Conservation (phyloP, 2,888 invertebrate species). For the Pseudococcus viburni region DNA sequence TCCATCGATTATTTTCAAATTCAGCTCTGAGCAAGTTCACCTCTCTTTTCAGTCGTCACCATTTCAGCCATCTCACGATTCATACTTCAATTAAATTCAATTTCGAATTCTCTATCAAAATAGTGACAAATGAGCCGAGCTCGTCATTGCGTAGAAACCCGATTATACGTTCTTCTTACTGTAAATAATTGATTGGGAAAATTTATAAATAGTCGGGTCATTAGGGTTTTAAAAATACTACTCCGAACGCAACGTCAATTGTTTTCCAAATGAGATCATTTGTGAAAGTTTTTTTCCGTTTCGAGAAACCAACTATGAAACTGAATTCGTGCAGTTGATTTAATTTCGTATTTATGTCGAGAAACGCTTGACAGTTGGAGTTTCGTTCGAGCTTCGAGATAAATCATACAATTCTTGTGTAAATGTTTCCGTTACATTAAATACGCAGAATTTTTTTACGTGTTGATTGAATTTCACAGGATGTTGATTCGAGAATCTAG, state of each 20-base stretch:
- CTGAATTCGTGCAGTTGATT: not conserved
- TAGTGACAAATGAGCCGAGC: not conserved
- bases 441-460: not conserved
- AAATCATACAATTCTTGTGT: conserved; percentile 1
- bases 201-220: conserved; percentile 26
- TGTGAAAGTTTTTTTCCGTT: conserved; percentile 31
- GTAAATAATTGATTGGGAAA: not conserved
- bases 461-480: not conserved
- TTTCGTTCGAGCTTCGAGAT: not conserved
- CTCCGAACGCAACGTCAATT: not conserved
- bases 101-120: not conserved
- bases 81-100: not conserved
- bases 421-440: not conserved
- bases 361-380: not conserved
- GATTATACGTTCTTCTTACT: not conserved
- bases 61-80: not conserved
- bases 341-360: not conserved
- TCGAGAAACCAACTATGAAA: not conserved
- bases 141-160: not conserved
- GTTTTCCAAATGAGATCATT: conserved; percentile 21
- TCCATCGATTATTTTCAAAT: no score
- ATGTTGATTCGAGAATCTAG: not conserved
- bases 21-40: no score
- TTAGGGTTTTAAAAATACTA: conserved; percentile 11
- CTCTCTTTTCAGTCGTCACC: no score